phyloP scores from a whole-genome alignment of 2,888 invertebrate genomes.

The Perithous albicinctus region DNA sequence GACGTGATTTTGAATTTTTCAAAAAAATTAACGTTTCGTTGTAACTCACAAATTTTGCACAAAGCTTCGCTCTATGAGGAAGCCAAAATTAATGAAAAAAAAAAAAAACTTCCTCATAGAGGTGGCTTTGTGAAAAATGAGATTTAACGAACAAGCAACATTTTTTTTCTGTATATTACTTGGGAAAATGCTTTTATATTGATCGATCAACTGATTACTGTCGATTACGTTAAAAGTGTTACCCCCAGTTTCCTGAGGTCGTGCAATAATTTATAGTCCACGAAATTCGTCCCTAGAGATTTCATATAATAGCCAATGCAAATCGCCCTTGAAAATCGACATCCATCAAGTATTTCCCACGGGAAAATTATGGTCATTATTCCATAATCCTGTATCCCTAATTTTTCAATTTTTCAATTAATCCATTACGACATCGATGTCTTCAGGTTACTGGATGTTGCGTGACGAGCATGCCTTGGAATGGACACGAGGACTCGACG shows the following conservation, averaged over 20 bases:
- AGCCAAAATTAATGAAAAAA: too few relatives aligned
- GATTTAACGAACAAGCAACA: too few relatives aligned
- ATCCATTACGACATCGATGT: constrained; percentile 40
- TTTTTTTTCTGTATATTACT: background rate
- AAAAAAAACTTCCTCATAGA: too few relatives aligned
- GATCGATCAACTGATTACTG: constrained; percentile 1
- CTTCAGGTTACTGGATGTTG: constrained; percentile 91
- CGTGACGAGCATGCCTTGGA: constrained; percentile 91
- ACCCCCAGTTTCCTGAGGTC: background rate
- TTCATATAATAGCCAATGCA: background rate
- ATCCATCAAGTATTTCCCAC: constrained; percentile 39
- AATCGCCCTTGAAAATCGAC: constrained; percentile 19
- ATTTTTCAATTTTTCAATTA: constrained; percentile 14
- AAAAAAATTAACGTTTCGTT: too few relatives aligned
- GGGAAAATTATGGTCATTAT: constrained; percentile 16
- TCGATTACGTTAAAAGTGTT: background rate
- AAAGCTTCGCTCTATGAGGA: too few relatives aligned
- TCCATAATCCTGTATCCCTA: background rate
- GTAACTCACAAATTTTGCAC: too few relatives aligned
- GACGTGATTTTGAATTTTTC: too few relatives aligned
- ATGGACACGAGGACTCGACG: constrained; percentile 91
- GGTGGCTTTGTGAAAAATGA: too few relatives aligned
- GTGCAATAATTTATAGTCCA: background rate
- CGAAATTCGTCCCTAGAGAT: background rate
- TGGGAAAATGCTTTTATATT: background rate